Evolutionary conservation across 1,140 invertebrate species (phyloP).

Genomic region (Caerostris darwini): DNA sequence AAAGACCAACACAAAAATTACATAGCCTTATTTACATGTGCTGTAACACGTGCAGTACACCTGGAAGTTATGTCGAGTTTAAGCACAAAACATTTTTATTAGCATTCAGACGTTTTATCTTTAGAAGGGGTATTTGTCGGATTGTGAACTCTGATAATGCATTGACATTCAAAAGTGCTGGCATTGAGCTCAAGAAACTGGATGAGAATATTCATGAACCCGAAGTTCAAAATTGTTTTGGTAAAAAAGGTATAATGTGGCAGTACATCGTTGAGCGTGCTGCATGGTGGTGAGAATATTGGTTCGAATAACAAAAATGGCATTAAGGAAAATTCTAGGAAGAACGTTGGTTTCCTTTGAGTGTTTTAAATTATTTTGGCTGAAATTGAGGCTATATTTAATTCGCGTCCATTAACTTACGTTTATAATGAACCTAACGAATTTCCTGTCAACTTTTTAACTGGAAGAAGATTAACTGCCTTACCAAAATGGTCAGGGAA

Average conservation of each 20-base stretch:
- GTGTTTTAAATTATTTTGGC: neutral
- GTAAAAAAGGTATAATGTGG: neutral
- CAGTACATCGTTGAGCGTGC: conserved; percentile 45
- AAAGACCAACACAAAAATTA: neutral
- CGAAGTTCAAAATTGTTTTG: neutral
- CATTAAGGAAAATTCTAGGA: conserved; percentile 22
- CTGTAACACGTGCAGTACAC: neutral
- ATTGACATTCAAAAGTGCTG: neutral
- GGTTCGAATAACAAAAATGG: conserved; percentile 9
- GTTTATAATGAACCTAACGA: neutral
- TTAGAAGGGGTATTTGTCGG: neutral
- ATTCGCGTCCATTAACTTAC: neutral
- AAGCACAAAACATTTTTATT: neutral
- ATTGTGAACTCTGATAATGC: neutral
- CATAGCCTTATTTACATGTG: neutral
- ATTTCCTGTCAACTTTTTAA: too few relatives aligned
- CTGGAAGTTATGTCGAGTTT: neutral
- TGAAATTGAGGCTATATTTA: neutral
- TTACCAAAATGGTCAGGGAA: too few relatives aligned
- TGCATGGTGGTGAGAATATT: conserved; percentile 66
- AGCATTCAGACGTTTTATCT: neutral
- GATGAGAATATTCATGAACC: neutral
- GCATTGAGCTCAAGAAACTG: neutral
- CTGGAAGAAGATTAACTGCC: too few relatives aligned
- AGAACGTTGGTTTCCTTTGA: neutral